phyloP scores from a whole-genome alignment of 1,140 invertebrate genomes.

The Acromyrmex heyeri region DNA sequence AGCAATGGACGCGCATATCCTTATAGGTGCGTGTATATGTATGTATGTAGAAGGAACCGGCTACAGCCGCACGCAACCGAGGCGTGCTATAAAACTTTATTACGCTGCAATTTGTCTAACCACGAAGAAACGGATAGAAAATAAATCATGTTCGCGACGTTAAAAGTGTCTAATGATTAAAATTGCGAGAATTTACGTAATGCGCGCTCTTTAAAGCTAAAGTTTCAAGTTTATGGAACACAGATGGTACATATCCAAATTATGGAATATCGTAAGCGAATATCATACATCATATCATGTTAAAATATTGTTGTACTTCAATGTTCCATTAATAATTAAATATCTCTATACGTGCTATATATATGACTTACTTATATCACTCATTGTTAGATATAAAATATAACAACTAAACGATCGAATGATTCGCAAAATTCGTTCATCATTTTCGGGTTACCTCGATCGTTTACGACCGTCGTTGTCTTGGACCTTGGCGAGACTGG shows the following conservation, averaged over 20 bases:
- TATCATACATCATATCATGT: neutral
- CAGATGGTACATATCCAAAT: neutral
- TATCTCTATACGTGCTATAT: neutral
- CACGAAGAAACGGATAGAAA: conserved; percentile 45
- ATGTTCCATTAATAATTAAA: neutral
- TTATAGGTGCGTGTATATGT: conserved; percentile 17
- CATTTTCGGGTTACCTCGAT: conserved; percentile 33
- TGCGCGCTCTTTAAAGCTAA: neutral
- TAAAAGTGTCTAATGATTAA: conserved; percentile 18
- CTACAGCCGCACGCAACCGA: conserved; percentile 43
- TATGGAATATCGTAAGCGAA: neutral
- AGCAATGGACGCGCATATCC: conserved; percentile 35
- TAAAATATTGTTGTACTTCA: neutral
- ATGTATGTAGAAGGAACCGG: neutral
- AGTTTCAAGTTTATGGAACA: conserved; percentile 19
- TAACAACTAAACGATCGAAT: neutral
- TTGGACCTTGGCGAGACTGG: conserved; percentile 19
- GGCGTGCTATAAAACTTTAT: conserved; percentile 58
- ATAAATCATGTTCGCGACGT: conserved; percentile 37
- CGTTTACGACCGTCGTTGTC: conserved; percentile 62
- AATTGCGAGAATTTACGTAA: conserved; percentile 28
- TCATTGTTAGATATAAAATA: neutral
- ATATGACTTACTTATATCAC: neutral
- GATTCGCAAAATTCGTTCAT: conserved; percentile 41
- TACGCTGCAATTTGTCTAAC: conserved; percentile 50